These are phyloP conservation scores for Urocyon cinereoargenteus DNA, from an alignment of 2,797 vertebrate species.

Conservation along the genomic window DNA sequence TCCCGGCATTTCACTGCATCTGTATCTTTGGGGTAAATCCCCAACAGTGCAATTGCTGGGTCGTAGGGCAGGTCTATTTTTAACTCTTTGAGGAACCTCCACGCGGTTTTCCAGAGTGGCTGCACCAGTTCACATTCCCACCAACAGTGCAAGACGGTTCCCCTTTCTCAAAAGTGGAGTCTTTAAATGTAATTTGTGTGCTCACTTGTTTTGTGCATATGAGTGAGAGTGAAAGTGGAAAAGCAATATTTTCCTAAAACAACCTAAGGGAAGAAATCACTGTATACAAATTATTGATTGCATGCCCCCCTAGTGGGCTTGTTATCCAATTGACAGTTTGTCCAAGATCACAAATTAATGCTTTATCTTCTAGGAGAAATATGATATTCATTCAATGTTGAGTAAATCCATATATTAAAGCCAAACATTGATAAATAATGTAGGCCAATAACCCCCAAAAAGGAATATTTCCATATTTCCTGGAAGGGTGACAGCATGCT, in stretches of 20 bases:
- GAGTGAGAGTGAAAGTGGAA: slow-evolving; percentile 34
- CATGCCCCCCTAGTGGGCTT: slow-evolving; percentile 69
- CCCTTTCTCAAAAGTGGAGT: no score
- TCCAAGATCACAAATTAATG: slow-evolving; percentile 79
- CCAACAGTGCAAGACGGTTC: no score
- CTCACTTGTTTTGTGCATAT: slow-evolving; percentile 63
- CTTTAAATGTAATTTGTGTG: slow-evolving; percentile 13
- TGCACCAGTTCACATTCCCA: no score
- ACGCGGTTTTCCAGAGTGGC: no score
- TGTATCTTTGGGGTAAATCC: no score
- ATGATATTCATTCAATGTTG: slow-evolving; percentile 80
- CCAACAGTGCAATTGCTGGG: no score
- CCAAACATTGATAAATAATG: slow-evolving; percentile 84
- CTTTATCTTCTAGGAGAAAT: slow-evolving; percentile 78
- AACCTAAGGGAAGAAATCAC: slow-evolving; percentile 74
- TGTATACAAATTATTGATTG: slow-evolving; percentile 79
- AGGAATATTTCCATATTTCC: slow-evolving; percentile 82
- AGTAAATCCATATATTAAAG: slow-evolving; percentile 83
- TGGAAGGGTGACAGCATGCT: slow-evolving; percentile 78
- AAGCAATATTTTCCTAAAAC: slow-evolving; percentile 70
- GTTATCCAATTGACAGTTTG: slow-evolving; percentile 80
- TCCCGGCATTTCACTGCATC: no score
- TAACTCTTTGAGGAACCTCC: no score
- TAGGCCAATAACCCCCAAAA: slow-evolving; percentile 77
- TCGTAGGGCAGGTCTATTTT: no score